Conservation (phyloP, 2,888 invertebrate species). For the Podabrus alpinus region DNA sequence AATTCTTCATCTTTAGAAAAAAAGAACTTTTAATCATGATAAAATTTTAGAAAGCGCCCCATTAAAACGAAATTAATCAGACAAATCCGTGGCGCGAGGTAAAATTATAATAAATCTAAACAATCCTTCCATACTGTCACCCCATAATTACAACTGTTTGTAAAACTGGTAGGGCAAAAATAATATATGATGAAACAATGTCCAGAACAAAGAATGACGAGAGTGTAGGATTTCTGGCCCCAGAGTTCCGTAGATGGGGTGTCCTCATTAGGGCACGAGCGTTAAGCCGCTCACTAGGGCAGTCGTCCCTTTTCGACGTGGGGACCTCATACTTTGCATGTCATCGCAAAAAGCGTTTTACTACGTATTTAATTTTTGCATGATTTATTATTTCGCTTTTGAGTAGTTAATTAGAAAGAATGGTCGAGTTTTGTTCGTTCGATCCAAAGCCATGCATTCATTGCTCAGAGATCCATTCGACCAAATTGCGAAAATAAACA, state of each 20-base stretch:
- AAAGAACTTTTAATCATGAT: neutral
- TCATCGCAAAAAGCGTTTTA: conserved; percentile 27
- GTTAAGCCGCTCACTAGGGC: conserved; percentile 28
- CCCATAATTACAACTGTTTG: conserved; percentile 26
- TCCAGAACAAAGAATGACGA: conserved; percentile 27
- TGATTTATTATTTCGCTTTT: conserved; percentile 31
- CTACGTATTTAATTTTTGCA: conserved; percentile 29
- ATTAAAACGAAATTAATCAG: neutral
- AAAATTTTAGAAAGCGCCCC: neutral
- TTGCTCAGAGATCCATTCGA: conserved; percentile 15
- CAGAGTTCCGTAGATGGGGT: conserved; percentile 4
- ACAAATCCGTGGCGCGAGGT: neutral
- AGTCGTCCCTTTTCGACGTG: conserved; percentile 22
- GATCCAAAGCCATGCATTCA: neutral
- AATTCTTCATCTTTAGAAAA: neutral
- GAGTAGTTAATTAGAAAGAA: conserved; percentile 32
- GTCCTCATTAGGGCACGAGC: conserved; percentile 27
- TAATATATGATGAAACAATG: conserved; percentile 28
- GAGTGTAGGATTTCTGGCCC: conserved; percentile 11
- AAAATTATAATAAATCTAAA: conserved; percentile 28
- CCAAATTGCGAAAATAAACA: conserved; percentile 12
- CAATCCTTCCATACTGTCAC: conserved; percentile 26
- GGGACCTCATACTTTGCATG: conserved; percentile 25
- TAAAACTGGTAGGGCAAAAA: conserved; percentile 20
- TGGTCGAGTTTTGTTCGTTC: conserved; percentile 22